A percentile compares a stretch with the other conserved stretches of the same genome.
Conservation (phyloP, 2,113 vertebrate species). For the Malaclemys terrapin region DNA sequence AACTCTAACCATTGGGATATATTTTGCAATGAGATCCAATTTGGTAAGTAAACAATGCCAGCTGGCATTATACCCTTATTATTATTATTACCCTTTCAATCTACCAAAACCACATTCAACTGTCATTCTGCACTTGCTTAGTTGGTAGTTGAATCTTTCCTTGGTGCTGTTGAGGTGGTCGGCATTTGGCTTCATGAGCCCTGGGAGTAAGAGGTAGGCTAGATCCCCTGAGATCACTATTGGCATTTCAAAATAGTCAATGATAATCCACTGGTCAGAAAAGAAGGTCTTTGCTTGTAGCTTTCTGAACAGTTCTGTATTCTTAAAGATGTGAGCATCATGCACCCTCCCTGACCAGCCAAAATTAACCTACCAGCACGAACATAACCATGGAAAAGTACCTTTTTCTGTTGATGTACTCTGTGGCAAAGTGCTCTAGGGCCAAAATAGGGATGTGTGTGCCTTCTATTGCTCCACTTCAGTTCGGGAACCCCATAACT, state of each 20-base stretch:
- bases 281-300: no score
- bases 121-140: not conserved
- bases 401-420: not conserved
- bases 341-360: not conserved
- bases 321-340: not conserved
- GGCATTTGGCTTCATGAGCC: not conserved
- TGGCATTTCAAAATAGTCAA: not conserved
- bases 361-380: not conserved
- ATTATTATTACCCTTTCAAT: not conserved
- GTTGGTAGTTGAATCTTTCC: not conserved
- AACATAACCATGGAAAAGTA: not conserved
- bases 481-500: not conserved
- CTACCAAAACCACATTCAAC: not conserved
- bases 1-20: not conserved
- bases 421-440: not conserved
- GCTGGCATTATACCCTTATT: no score
- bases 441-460: not conserved
- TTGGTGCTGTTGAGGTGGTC: not conserved
- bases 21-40: not conserved
- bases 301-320: not conserved
- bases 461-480: not conserved
- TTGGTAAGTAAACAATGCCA: not conserved
- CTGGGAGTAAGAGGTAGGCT: not conserved
- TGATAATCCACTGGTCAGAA: not conserved
- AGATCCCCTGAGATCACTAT: not conserved